Evolutionary conservation across 2,113 vertebrate species (phyloP).

Genomic region (mouse (Mus musculus)): DNA sequence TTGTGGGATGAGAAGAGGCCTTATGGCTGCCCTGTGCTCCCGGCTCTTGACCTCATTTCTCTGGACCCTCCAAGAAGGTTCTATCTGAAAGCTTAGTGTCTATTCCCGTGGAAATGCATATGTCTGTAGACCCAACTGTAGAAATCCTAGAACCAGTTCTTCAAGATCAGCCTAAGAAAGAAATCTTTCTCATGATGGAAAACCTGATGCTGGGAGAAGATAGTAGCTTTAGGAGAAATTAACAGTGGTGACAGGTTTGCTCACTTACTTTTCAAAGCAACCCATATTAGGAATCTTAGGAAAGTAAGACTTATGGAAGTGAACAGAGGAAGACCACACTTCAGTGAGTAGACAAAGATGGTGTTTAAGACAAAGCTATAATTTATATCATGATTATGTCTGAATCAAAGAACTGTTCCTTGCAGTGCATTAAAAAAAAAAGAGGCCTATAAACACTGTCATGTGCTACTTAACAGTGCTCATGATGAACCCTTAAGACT

Average conservation of each 20-base stretch:
- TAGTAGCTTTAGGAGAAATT: background rate
- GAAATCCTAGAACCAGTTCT: background rate
- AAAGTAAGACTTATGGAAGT: background rate
- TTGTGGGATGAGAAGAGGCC: background rate
- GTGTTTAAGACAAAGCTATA: background rate
- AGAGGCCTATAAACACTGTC: background rate
- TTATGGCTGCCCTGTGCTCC: rapidly evolving
- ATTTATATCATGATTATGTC: background rate
- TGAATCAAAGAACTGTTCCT: background rate
- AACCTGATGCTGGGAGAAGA: background rate
- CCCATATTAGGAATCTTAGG: background rate
- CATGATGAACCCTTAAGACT: background rate
- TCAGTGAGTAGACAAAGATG: background rate
- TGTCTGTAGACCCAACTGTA: too few relatives aligned
- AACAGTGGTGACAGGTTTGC: background rate
- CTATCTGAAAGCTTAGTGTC: background rate
- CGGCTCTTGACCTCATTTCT: background rate
- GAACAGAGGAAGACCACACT: background rate
- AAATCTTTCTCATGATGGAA: background rate
- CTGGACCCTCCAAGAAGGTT: background rate
- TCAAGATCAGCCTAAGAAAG: background rate
- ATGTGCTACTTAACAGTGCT: background rate
- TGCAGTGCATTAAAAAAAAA: background rate
- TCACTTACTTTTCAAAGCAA: background rate
- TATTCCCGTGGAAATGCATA: background rate